Evolutionary conservation across 2,797 vertebrate genomes (phyloP).

Genomic region (Leptatherina wallacei): DNA sequence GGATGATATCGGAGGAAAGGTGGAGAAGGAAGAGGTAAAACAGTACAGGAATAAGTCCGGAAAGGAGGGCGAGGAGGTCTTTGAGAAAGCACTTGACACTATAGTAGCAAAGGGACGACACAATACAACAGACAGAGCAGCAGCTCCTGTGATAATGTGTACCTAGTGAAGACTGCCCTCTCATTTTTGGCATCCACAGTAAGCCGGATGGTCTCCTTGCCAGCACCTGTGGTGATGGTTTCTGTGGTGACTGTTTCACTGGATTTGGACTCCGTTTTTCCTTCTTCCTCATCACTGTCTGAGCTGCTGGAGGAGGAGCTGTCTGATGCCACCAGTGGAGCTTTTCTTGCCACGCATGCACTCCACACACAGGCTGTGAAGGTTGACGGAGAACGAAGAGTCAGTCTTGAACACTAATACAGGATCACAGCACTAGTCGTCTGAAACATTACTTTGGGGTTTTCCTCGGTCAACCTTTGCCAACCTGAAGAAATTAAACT

Average conservation of each 20-base stretch:
- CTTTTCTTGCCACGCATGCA: constrained; percentile 87
- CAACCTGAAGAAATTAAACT: too few species aligned
- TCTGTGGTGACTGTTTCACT: constrained; percentile 74
- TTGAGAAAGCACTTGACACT: constrained; percentile 32
- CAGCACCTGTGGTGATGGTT: constrained; percentile 75
- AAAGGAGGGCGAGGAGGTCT: constrained; percentile 15
- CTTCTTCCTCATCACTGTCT: constrained; percentile 87
- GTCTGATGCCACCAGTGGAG: constrained; percentile 89
- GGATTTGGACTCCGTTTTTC: constrained; percentile 72
- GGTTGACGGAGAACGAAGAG: neutral
- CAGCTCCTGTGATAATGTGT: constrained; percentile 19
- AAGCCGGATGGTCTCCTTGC: constrained; percentile 80
- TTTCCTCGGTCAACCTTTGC: too few species aligned
- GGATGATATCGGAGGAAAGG: constrained; percentile 56
- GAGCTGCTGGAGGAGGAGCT: constrained; percentile 91
- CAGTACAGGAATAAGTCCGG: constrained; percentile 33
- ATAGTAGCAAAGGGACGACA: neutral
- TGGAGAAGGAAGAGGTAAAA: constrained; percentile 50
- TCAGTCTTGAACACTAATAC: neutral
- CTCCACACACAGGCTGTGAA: constrained; percentile 87
- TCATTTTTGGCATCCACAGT: constrained; percentile 81
- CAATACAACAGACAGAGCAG: constrained; percentile 17
- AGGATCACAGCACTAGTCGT: neutral
- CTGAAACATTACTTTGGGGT: too few species aligned
- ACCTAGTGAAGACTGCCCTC: constrained; percentile 81